Evolutionary conservation across 2,797 vertebrate species (phyloP), one percentile per base, ranked within the genome.

Genomic region (Microctenopoma lineatum): DNA sequence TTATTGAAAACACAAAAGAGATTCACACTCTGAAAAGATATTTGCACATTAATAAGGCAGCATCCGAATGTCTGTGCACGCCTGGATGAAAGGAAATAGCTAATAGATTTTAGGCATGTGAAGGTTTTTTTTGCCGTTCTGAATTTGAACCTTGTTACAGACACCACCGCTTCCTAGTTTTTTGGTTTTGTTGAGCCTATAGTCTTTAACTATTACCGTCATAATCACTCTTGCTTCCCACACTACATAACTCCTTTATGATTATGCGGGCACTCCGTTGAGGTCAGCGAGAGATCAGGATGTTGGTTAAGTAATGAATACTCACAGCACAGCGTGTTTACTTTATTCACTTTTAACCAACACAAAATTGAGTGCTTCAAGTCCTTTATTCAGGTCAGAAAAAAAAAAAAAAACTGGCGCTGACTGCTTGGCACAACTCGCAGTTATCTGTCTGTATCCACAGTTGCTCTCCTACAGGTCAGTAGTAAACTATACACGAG

Each of bases 391-490:
- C 50, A 16, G 4, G 25, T 32, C 14, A 32, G 21, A 21, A 21
- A 21, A 32, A 53, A 18, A 5, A 8, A 34, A 34, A 34, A 34
- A 34, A 34, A 34, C 32, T 34, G 32, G 32, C 29, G 7, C 29
- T 6, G 29, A 32, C 29, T 32, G 29, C 29, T 4, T 41, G 4
- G 39, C 13, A 42, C 14, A 6, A 15, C 4, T 42, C 6, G 41
- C 14, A n/a, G 44, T 45, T 7, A 6, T 45, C 44, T 45, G 12
- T 41, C 10, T 10, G 21, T 15, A 6, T 8, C 34, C 14, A 34
- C 7, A 29, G 11, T 48, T 25, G 13, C 32, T 16, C 50, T 21
- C n/a, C 16, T 18, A 21, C 34, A 51, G 64, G 63, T 71, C 71
- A 55, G 41, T 14, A 34, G n/a, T 32, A 50, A 42, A 52, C 61